A percentile compares a stretch with the other conserved stretches of the same genome.
These are phyloP conservation scores for Boloria selene DNA, from an alignment of 2,888 invertebrate genomes.

Conservation along the genomic window DNA sequence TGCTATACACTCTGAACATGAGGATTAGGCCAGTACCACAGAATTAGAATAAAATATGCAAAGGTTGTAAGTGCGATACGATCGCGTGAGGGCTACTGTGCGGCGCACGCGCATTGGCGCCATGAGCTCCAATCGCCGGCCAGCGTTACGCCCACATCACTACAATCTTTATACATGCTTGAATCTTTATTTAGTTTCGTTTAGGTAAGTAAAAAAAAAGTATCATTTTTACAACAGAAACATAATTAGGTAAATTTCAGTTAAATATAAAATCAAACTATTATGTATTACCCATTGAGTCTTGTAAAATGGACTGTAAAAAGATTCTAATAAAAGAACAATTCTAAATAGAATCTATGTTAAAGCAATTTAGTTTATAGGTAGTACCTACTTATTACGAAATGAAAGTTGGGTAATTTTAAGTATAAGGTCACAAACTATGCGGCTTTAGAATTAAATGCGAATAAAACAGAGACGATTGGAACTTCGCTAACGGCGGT, in stretches of 20 bases:
- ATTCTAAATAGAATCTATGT: no score
- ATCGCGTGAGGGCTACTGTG: conserved; percentile 63
- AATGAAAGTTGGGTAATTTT: not conserved
- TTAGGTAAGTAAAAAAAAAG: not conserved
- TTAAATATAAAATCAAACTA: not conserved
- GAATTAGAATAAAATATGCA: conserved; percentile 18
- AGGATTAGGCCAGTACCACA: conserved; percentile 12
- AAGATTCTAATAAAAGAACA: no score
- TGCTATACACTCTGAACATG: conserved; percentile 7
- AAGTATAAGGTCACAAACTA: not conserved
- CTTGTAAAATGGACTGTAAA: no score
- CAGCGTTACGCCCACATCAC: conserved; percentile 64
- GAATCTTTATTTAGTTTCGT: conserved; percentile 19
- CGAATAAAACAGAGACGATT: conserved; percentile 33
- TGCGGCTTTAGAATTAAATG: conserved; percentile 10
- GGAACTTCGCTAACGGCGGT: conserved; percentile 59
- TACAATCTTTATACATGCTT: conserved; percentile 38
- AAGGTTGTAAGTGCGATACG: conserved; percentile 31
- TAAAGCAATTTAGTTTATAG: no score
- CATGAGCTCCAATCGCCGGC: conserved; percentile 68
- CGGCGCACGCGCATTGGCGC: conserved; percentile 78
- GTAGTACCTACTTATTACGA: no score
- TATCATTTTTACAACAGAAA: not conserved
- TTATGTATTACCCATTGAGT: no score
- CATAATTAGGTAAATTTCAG: not conserved